Evolutionary conservation across 2,797 vertebrate species (phyloP).

Genomic region (Silurus lanzhouensis): DNA sequence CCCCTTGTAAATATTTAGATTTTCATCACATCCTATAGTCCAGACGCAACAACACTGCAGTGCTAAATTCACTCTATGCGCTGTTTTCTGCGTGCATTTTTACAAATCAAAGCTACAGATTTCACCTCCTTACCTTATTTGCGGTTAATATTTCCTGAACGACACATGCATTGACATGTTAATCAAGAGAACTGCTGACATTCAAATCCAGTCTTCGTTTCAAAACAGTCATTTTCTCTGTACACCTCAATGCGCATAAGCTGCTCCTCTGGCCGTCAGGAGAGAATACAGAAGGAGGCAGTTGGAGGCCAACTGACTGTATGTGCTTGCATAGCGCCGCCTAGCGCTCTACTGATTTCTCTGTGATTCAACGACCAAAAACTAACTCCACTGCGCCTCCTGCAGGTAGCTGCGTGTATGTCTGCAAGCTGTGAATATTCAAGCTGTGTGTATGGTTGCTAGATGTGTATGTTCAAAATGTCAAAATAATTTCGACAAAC

Average conservation of each 20-base stretch:
- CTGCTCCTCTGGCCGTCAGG: background rate
- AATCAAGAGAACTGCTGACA: constrained; percentile 1
- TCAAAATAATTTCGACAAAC: background rate
- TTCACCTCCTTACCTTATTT: constrained; percentile 41
- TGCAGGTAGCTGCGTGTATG: background rate
- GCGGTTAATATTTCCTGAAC: background rate
- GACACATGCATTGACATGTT: constrained; percentile 18
- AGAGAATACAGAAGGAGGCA: constrained; percentile 37
- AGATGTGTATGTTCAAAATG: background rate
- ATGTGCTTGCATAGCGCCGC: constrained; percentile 19
- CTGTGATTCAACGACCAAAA: background rate
- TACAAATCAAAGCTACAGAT: constrained; percentile 8
- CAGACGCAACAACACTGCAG: constrained; percentile 14
- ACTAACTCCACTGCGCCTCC: background rate
- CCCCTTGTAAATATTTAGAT: background rate
- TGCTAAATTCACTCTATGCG: background rate
- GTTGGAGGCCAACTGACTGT: constrained; percentile 44
- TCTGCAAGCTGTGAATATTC: background rate
- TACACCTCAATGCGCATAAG: background rate
- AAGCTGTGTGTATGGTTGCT: too few relatives aligned
- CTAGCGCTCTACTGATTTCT: constrained; percentile 49
- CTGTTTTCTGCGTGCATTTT: background rate
- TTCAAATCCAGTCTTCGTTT: constrained; percentile 22
- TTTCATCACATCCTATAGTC: background rate
- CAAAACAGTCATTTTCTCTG: constrained; percentile 29